Conservation (phyloP, 2,888 invertebrate genomes). For the Eurois occulta region DNA sequence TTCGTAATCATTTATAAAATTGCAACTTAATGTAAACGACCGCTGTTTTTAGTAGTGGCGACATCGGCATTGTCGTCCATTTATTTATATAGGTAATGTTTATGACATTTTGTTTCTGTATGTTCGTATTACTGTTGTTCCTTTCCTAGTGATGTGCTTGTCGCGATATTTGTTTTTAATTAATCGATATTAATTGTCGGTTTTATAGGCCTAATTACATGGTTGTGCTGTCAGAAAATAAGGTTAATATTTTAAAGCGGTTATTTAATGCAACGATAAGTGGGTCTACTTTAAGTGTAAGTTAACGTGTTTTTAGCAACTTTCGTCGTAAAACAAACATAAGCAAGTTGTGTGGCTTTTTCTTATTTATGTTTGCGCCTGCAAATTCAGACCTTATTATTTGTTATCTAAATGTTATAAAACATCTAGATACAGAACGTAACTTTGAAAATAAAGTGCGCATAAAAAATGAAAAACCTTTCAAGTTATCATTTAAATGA, state of each 20-base stretch:
- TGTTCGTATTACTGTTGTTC: slow-evolving; percentile 50
- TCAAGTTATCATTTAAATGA: slow-evolving; percentile 54
- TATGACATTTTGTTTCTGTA: slow-evolving; percentile 66
- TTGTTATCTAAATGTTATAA: background rate
- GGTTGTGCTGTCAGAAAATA: slow-evolving; percentile 25
- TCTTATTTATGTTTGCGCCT: background rate
- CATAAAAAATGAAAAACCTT: slow-evolving; percentile 1
- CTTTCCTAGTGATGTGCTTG: slow-evolving; percentile 52
- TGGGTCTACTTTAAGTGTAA: slow-evolving; percentile 17
- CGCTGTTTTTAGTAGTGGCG: slow-evolving; percentile 68
- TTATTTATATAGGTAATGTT: slow-evolving; percentile 67
- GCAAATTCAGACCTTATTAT: background rate
- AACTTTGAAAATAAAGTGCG: background rate
- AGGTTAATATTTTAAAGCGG: slow-evolving; percentile 38
- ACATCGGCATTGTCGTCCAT: slow-evolving; percentile 69
- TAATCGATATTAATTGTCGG: slow-evolving; percentile 61
- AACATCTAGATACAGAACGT: background rate
- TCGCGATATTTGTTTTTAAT: slow-evolving; percentile 57
- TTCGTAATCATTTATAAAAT: slow-evolving; percentile 75
- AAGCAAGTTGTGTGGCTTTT: background rate
- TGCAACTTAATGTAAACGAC: slow-evolving; percentile 82
- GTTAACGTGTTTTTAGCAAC: slow-evolving; percentile 15
- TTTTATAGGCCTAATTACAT: slow-evolving; percentile 52
- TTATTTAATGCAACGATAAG: slow-evolving; percentile 10
- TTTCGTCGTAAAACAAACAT: slow-evolving; percentile 29